Conservation (phyloP, 2,113 vertebrate species). For the Tragelaphus imberbis region DNA sequence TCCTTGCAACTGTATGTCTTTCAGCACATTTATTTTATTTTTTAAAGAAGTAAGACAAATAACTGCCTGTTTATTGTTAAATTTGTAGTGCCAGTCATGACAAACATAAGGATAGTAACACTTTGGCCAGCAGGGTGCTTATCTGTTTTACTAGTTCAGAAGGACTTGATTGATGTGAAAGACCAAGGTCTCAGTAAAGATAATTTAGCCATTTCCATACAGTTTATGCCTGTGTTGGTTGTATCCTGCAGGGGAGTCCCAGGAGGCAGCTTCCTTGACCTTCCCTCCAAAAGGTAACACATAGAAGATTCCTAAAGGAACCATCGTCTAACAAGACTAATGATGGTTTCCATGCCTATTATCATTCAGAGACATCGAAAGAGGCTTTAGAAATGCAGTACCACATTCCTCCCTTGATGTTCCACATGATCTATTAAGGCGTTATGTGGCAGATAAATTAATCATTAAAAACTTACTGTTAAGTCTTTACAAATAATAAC, state of each 20-base stretch:
- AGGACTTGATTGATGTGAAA: slow-evolving; percentile 85
- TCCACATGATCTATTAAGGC: slow-evolving; percentile 88
- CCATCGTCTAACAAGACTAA: slow-evolving; percentile 89
- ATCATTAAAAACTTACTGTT: slow-evolving; percentile 89
- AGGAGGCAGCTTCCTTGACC: slow-evolving; percentile 81
- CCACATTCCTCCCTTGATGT: slow-evolving; percentile 90
- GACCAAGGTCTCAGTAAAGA: slow-evolving; percentile 83
- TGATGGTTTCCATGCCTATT: slow-evolving; percentile 88
- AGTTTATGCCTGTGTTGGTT: slow-evolving; percentile 86
- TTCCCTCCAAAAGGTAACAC: slow-evolving; percentile 86
- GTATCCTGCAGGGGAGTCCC: slow-evolving; percentile 83
- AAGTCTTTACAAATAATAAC: slow-evolving; percentile 89
- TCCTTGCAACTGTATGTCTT: slow-evolving; percentile 48
- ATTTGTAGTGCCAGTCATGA: slow-evolving; percentile 77
- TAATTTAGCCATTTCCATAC: slow-evolving; percentile 89
- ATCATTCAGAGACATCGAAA: slow-evolving; percentile 85
- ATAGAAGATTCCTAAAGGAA: slow-evolving; percentile 88
- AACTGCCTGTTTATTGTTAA: slow-evolving; percentile 74
- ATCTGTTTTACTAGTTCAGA: slow-evolving; percentile 84
- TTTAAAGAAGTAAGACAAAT: slow-evolving; percentile 72
- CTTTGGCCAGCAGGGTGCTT: slow-evolving; percentile 79
- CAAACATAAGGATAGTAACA: slow-evolving; percentile 79
- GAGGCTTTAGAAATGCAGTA: slow-evolving; percentile 84
- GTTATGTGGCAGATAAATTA: slow-evolving; percentile 87
- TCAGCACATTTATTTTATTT: slow-evolving; percentile 57